Evolutionary conservation across 2,797 vertebrate species (phyloP).

Genomic region (Bufotes viridis): DNA sequence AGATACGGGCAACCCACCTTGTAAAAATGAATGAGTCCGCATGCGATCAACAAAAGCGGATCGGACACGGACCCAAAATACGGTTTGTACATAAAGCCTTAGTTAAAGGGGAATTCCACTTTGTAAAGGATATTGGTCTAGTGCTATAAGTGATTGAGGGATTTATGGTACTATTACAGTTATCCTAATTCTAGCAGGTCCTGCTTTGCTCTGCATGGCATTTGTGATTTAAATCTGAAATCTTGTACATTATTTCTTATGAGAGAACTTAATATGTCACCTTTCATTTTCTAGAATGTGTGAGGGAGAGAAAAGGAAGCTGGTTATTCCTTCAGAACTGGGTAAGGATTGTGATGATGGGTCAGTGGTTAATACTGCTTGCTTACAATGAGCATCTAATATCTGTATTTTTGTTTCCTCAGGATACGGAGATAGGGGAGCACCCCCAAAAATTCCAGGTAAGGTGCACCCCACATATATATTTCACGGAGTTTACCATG

Average conservation of each 20-base stretch:
- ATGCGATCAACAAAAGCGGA: no score
- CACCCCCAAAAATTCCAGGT: slow-evolving; percentile 90
- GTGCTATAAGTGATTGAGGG: no score
- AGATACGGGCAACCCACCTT: no score
- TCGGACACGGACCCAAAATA: no score
- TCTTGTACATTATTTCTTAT: not conserved
- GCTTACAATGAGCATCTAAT: not conserved
- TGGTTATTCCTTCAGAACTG: slow-evolving; percentile 90
- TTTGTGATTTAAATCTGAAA: not conserved
- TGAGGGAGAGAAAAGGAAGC: slow-evolving; percentile 91
- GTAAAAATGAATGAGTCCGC: no score
- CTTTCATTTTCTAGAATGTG: slow-evolving; percentile 79
- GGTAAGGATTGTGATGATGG: slow-evolving; percentile 65
- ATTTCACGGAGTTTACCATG: no score
- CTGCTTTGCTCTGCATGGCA: not conserved
- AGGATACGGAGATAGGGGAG: slow-evolving; percentile 90
- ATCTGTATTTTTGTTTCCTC: slow-evolving; percentile 27
- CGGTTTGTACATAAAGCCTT: no score
- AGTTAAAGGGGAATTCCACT: not conserved
- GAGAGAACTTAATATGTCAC: not conserved
- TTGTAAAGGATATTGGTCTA: no score
- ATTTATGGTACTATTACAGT: no score
- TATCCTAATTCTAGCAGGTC: not conserved
- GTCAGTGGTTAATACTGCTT: not conserved
- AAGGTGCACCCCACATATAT: slow-evolving; percentile 43